phyloP scores from a whole-genome alignment of 1,140 invertebrate species.

The Alviniconcha marisindica region DNA sequence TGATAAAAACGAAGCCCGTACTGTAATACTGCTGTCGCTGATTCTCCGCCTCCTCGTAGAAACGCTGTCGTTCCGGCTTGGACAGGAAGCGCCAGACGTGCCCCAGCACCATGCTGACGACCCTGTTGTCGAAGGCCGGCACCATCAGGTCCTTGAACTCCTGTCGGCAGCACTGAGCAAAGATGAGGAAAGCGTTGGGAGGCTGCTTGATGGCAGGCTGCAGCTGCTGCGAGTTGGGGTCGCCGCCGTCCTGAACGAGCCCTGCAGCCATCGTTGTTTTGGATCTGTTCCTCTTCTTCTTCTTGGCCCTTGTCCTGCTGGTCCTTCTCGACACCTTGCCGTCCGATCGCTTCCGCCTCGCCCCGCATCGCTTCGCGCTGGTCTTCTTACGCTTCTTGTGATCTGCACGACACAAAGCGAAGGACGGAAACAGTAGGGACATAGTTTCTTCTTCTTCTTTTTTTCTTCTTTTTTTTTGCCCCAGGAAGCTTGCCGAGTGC shows the following conservation, averaged over 20 bases:
- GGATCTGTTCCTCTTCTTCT: not conserved
- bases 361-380: too few relatives aligned
- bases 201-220: not conserved
- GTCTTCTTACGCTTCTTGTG: constrained; percentile 15
- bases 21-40: not conserved
- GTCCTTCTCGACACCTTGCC: not conserved
- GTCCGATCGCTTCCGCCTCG: not conserved
- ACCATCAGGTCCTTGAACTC: not conserved
- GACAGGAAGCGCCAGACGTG: constrained; percentile 13
- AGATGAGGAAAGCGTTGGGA: constrained; percentile 10
- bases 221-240: not conserved
- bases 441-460: too few relatives aligned
- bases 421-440: too few relatives aligned
- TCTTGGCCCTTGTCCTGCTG: not conserved
- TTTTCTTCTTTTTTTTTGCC: too few relatives aligned
- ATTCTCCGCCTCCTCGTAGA: constrained; percentile 4
- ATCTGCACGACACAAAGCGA: not conserved
- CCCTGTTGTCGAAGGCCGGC: not conserved
- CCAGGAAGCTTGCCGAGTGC: too few relatives aligned
- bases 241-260: not conserved
- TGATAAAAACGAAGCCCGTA: not conserved
- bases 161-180: not conserved
- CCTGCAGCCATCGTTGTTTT: not conserved
- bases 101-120: constrained; percentile 8
- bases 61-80: not conserved